These are phyloP conservation scores for Liolophura sinensis DNA, from an alignment of 1,140 invertebrate species.

Conservation along the genomic window DNA sequence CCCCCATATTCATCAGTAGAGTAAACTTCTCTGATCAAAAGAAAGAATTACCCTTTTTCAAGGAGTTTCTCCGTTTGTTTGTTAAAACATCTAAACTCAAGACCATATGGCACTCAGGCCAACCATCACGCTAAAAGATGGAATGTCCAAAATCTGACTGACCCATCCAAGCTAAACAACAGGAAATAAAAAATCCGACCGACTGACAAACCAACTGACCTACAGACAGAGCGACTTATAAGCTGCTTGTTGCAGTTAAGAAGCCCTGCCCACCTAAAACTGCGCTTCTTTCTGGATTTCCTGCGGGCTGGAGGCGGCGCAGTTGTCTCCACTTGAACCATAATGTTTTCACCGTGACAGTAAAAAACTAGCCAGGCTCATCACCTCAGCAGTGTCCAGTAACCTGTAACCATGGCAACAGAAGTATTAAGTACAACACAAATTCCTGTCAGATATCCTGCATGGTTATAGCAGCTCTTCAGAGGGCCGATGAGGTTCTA, in stretches of 20 bases:
- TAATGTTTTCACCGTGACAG: constrained; percentile 66
- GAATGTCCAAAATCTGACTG: too few species aligned
- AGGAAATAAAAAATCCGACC: too few species aligned
- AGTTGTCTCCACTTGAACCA: constrained; percentile 69
- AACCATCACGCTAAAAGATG: too few species aligned
- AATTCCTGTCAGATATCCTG: constrained; percentile 52
- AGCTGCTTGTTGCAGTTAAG: constrained; percentile 8
- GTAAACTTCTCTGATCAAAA: too few species aligned
- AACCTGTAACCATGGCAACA: constrained; percentile 5
- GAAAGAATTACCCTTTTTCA: too few species aligned
- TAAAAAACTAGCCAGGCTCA: constrained; percentile 64
- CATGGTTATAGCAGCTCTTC: too few species aligned
- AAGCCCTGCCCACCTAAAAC: constrained; percentile 35
- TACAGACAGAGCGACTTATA: neutral
- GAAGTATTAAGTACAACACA: neutral
- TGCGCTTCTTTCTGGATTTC: constrained; percentile 36
- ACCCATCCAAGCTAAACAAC: too few species aligned
- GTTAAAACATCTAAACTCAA: too few species aligned
- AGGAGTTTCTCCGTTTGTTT: too few species aligned
- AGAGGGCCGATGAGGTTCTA: neutral
- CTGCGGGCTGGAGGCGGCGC: constrained; percentile 61
- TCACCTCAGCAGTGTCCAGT: constrained; percentile 54
- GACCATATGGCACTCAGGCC: too few species aligned
- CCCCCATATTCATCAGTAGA: too few species aligned
- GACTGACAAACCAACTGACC: too few species aligned